Conservation (phyloP, 2,888 invertebrate species). For the Oscheius sp. region DNA sequence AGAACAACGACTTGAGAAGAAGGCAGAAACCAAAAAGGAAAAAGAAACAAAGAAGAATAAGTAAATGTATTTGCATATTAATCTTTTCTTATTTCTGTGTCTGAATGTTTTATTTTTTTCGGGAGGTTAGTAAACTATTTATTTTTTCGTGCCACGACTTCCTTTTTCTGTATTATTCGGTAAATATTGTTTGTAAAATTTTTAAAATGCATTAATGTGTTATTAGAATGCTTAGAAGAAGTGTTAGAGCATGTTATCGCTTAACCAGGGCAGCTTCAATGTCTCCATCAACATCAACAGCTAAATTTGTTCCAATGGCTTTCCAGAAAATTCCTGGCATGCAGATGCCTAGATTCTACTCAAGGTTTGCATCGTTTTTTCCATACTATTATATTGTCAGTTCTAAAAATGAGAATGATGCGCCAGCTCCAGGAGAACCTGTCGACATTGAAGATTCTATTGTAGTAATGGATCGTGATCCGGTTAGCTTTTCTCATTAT, state of each 20-base stretch:
- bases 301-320: slow-evolving; percentile 6
- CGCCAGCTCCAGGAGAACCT: background rate
- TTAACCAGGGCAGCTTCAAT: background rate
- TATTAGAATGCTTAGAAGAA: slow-evolving; percentile 8
- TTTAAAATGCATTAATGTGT: background rate
- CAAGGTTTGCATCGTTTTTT: background rate
- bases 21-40: slow-evolving; percentile 8
- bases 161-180: background rate
- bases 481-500: background rate
- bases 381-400: background rate
- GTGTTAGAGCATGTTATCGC: slow-evolving; percentile 14
- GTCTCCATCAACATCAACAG: slow-evolving; percentile 8
- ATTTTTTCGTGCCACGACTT: background rate
- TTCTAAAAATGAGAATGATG: slow-evolving; percentile 6
- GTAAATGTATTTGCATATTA: slow-evolving; percentile 5
- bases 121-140: slow-evolving; percentile 1
- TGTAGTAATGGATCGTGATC: slow-evolving; percentile 6
- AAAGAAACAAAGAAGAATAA: slow-evolving; percentile 42
- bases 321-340: slow-evolving; percentile 1
- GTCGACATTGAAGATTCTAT: slow-evolving; percentile 11
- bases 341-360: background rate
- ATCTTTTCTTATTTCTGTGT: background rate
- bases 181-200: background rate
- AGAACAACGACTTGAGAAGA: slow-evolving; percentile 2
- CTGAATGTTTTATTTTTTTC: background rate